Conservation (phyloP, 2,113 vertebrate species). For the Calonectris borealis region DNA sequence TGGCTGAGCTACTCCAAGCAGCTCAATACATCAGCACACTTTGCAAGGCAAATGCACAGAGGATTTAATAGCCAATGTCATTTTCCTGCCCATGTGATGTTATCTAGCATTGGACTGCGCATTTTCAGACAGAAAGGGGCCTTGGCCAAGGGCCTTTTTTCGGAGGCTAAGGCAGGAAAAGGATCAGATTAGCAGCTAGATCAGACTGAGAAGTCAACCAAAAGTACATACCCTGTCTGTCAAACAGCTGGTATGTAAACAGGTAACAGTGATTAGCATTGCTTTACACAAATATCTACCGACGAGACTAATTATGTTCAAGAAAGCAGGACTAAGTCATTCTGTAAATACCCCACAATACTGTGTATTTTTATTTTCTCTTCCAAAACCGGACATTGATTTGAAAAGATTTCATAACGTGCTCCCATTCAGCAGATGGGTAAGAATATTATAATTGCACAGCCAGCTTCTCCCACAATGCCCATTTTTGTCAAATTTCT, state of each 20-base stretch:
- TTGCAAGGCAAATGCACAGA: background rate
- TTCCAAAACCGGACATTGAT: rapidly evolving
- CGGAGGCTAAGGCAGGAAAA: background rate
- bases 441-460: background rate
- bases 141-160: background rate
- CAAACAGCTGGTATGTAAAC: background rate
- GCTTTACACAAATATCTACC: background rate
- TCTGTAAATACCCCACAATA: background rate
- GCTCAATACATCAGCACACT: background rate
- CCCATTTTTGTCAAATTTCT: background rate
- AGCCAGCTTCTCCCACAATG: background rate
- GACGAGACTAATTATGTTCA: background rate
- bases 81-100: background rate
- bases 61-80: background rate
- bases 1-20: background rate
- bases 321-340: background rate
- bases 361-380: background rate
- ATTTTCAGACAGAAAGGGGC: background rate
- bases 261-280: background rate
- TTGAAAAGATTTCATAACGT: background rate
- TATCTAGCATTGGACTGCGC: background rate
- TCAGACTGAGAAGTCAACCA: background rate
- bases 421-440: background rate
- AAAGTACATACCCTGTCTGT: background rate
- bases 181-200: background rate